Percentiles rank a stretch among this genome's conserved stretches.
Evolutionary conservation across 2,113 vertebrate genomes (phyloP).

Genomic region (Callipepla californica): DNA sequence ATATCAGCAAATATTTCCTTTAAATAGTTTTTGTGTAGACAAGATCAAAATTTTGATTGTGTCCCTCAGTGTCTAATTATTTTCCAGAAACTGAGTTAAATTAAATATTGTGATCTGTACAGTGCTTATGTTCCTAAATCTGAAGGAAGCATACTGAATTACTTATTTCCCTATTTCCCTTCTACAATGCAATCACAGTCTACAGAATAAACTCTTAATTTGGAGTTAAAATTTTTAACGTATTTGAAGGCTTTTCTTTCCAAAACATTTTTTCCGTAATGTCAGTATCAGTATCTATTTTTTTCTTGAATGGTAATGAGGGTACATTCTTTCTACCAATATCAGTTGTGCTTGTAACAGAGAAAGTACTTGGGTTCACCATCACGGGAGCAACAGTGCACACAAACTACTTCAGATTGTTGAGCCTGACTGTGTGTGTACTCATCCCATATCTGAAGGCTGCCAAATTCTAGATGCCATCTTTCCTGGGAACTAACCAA

Average conservation of each 20-base stretch:
- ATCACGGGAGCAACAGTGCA: neutral
- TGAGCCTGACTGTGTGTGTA: neutral
- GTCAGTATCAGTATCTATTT: neutral
- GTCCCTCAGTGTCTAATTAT: neutral
- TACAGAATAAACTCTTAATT: slow-evolving; percentile 6
- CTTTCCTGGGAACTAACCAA: slow-evolving; percentile 65
- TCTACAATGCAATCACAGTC: neutral
- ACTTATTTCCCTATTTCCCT: neutral
- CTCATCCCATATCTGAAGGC: slow-evolving; percentile 26
- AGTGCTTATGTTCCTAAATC: neutral
- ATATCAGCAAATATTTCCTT: slow-evolving; percentile 34
- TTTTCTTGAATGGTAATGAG: neutral
- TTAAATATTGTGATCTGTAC: neutral
- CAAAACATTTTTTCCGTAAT: neutral
- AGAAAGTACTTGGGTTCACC: neutral
- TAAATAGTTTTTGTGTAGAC: slow-evolving; percentile 19
- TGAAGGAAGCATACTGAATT: neutral
- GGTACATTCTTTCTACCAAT: neutral
- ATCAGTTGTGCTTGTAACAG: fast-evolving
- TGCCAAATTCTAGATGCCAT: slow-evolving; percentile 53
- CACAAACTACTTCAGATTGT: neutral
- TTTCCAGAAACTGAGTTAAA: slow-evolving; percentile 18
- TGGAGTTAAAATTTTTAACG: neutral
- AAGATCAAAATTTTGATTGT: slow-evolving; percentile 17
- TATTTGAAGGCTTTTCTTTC: neutral